Evolutionary conservation across 2,888 invertebrate species (phyloP), one percentile per base, ranked within the genome.

Genomic region (Diadromus collaris): DNA sequence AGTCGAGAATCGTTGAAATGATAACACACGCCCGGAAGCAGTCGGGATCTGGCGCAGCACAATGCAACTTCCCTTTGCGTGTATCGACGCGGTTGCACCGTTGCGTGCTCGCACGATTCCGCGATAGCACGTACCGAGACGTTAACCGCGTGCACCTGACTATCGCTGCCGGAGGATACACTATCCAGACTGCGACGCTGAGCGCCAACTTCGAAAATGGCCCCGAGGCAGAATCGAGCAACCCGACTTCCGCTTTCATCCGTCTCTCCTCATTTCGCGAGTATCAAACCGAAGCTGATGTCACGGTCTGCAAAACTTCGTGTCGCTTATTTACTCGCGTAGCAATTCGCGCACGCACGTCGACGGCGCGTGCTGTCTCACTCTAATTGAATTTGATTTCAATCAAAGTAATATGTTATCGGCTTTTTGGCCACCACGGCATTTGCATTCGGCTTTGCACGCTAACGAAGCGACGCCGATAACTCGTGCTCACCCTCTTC

Each of bases 121-220:
- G n/a, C 51, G 16, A 19, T 48, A n/a, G 32, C 32, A 34, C 69
- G 68, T 68, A 41, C 44, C 41, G 19, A 69, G 58, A 61, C 61
- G 51, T 71, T 61, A 19, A 61, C 27, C 27, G 41, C 46, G 27
- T 61, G 51, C 61, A 61, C 34, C 61, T 71, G 48, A 61, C 60
- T 71, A 51, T 60, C 29, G 9, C 60, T 32, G 24, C 48, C 7
- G 10, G 34, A 10, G 60, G 6, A 24, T n/a, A 10, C 51, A 60
- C 48, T 61, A 71, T 51, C 48, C n/a, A 38, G n/a, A 27, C 9
- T 48, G 61, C 34, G 51, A 51, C 70, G 38, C 51, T 48, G 24
- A 51, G 27, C n/a, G 34, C n/a, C 6, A 71, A 32, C 34, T 71
- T 34, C 48, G 70, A 70, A 71, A 61, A 71, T 71, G 61, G 29